phyloP scores from a whole-genome alignment of 2,113 vertebrate genomes.

The Engraulis encrasicolus region DNA sequence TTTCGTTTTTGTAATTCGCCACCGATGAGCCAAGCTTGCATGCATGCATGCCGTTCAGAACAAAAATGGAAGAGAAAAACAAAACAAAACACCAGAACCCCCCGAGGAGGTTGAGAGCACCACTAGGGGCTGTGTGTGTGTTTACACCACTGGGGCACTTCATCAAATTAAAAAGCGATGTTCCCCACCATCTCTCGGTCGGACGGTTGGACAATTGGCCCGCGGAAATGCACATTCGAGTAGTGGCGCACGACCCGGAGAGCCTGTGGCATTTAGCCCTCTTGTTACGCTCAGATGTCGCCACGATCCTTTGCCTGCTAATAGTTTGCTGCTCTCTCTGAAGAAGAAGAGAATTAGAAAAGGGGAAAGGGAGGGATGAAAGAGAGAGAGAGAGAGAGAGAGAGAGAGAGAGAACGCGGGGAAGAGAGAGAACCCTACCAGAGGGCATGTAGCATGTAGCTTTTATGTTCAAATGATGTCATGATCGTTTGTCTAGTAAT shows the following conservation, averaged over 20 bases:
- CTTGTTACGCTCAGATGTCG: slow-evolving; percentile 33
- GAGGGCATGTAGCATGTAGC: not conserved
- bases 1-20: slow-evolving; percentile 30
- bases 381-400: not conserved
- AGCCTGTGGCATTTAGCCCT: not conserved
- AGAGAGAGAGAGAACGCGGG: not conserved
- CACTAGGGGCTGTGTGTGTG: slow-evolving; percentile 28
- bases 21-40: slow-evolving; percentile 43
- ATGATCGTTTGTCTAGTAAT: slow-evolving; percentile 32
- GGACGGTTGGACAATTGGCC: slow-evolving; percentile 37
- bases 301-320: slow-evolving; percentile 31
- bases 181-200: slow-evolving; percentile 10
- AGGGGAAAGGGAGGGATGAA: slow-evolving; percentile 11
- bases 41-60: slow-evolving; percentile 44
- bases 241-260: slow-evolving; percentile 17
- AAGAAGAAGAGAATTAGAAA: not conserved
- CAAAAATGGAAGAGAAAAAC: slow-evolving; percentile 61
- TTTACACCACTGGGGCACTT: slow-evolving; percentile 63
- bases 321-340: not conserved
- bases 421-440: not conserved
- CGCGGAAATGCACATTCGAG: slow-evolving; percentile 37
- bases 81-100: slow-evolving; percentile 58
- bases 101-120: slow-evolving; percentile 47
- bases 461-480: slow-evolving; percentile 33
- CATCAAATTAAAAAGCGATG: slow-evolving; percentile 39